phyloP scores from a whole-genome alignment of 2,113 vertebrate genomes.

The Lagopus muta region DNA sequence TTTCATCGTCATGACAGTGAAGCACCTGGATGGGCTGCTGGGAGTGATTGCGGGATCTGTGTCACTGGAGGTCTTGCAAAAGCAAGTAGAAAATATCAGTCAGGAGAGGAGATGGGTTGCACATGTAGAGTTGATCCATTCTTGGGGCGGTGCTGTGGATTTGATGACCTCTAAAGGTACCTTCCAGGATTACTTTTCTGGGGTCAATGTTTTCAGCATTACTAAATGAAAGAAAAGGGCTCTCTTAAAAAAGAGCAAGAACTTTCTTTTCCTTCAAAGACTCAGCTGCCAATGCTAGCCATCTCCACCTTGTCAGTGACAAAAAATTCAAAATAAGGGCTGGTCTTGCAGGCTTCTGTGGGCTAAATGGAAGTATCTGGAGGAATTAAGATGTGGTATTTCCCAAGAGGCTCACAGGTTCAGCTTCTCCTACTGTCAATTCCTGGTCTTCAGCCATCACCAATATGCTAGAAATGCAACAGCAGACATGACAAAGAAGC shows the following conservation, averaged over 20 bases:
- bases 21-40: neutral
- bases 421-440: constrained; percentile 13
- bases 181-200: neutral
- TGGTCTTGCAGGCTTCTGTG: neutral
- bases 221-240: neutral
- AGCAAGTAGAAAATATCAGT: neutral
- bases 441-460: constrained; percentile 34
- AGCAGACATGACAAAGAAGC: constrained; percentile 61
- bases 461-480: constrained; percentile 32
- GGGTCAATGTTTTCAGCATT: neutral
- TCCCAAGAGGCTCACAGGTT: neutral
- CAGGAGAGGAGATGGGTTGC: neutral
- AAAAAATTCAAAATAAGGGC: neutral
- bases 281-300: neutral
- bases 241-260: neutral
- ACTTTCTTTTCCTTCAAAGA: neutral
- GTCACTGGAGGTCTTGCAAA: neutral
- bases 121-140: neutral
- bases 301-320: neutral
- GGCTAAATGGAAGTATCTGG: constrained; percentile 7
- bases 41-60: neutral
- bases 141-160: neutral
- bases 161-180: neutral
- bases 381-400: neutral
- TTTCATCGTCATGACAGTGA: neutral